Evolutionary conservation across 2,888 invertebrate species (phyloP), one percentile per base, ranked within the genome.

Genomic region (Drosophila flavopinicola): DNA sequence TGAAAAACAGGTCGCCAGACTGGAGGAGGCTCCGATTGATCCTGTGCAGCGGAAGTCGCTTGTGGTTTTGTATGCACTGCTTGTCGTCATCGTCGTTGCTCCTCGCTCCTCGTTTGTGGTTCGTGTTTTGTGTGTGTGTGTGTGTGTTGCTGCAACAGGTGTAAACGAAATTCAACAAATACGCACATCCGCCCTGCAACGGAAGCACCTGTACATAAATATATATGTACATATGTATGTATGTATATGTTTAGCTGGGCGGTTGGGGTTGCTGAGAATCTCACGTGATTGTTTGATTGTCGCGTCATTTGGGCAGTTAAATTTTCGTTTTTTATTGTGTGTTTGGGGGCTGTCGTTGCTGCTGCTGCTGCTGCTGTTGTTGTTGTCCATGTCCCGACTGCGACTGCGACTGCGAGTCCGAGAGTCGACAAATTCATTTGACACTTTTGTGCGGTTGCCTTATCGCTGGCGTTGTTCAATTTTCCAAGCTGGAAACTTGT

Each of bases 391-490:
- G 73, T 67, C 52, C 49, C 56, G 61, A 45, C 69, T 75, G 73
- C 66, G 58, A 78, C 61, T 77, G 75, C 68, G 74, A 79, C 73
- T 74, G 70, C 83, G 85, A n/a, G n/a, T n/a, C n/a, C n/a, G n/a
- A n/a, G n/a, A n/a, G n/a, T n/a, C n/a, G n/a, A 84, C 84, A 84
- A 84, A 84, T 88, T 88, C 88, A 88, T 88, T 84, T 88, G 84
- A 84, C 84, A 84, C 84, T 88, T 88, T 72, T 75, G 66, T 73
- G 66, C 60, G 71, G 59, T 56, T 57, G 78, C 58, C 77, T 83
- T 83, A 86, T 88, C 88, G 87, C 80, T 29, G 51, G 41, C 41
- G 68, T 61, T 70, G 70, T 72, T 54, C 47, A 63, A 75, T 64
- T 75, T 75, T 58, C 66, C 67, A 51, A 67, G 71, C 64, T 77